Evolutionary conservation across 1,140 invertebrate species (phyloP), one percentile per base, ranked within the genome.

Genomic region (Archivesica marissinica): DNA sequence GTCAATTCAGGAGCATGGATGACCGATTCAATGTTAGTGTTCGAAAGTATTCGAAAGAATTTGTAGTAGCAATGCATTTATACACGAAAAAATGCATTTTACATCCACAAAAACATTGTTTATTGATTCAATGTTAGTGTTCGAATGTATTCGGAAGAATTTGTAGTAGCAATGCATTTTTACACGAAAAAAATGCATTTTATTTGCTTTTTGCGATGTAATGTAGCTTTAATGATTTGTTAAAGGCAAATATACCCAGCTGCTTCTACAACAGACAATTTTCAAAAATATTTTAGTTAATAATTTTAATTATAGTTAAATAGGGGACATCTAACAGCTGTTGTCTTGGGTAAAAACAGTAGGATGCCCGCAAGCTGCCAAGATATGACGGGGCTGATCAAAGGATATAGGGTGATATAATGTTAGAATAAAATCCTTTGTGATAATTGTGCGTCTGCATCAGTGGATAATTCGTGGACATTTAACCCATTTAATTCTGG

Each of bases 351-450:
- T 35, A 33, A 64, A 64, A 64, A 3, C 38, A 9, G 7, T 35
- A 64, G 59, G 30, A 13, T 64, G 4, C 2, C 3, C 17, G 3
- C 17, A 64, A 33, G 25, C 23, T 9, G 59, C 13, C n/a, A 35
- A 64, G 17, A 35, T 1, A 35, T 15, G 2, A 64, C 15, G 23
- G 54, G 17, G 17, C 50, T 52, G 3, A 23, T 52, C 17, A 7
- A n/a, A 20, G 23, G 59, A 64, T 64, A 64, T 15, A 4, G 11
- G 33, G 23, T 64, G 59, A 64, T 64, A 33, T 64, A 64, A 64
- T 64, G 3, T 4, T 17, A 64, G 59, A 64, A 2, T 6, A 3
- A 64, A 64, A 64, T 64, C 38, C 30, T 35, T 15, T 30, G 4
- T 15, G 28, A 13, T 64, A 33, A 35, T 35, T 35, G 30, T 35